Evolutionary conservation across 2,888 invertebrate species (phyloP), one percentile per base, ranked within the genome.

Genomic region (Hypomecis atomaria): DNA sequence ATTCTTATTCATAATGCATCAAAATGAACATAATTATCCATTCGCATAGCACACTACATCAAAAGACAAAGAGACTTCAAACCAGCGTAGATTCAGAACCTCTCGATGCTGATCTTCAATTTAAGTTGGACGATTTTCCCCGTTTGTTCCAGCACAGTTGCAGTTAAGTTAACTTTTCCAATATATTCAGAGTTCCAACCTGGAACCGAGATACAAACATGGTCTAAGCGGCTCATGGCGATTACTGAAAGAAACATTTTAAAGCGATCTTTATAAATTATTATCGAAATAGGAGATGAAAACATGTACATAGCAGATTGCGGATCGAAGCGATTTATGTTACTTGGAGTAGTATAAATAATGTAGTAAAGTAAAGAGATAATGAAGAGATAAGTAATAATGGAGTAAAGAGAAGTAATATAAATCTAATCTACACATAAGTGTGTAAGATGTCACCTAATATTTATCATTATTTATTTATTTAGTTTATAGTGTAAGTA

Each of bases 121-220:
- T 84, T 87, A 87, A 88, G 81, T 88, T 88, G 76, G 68, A 72
- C 79, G 78, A 82, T 86, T 81, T 75, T 71, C 77, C 69, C 79
- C 72, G 79, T 76, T 61, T 62, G 62, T 57, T 56, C 45, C 53
- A 40, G 59, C 58, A 65, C 62, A 57, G 49, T 54, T 66, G 66
- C 67, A 64, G 63, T 61, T 40, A 62, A 58, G 68, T 71, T 76
- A 84, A 84, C 82, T 83, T 84, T 83, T 77, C 78, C 83, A 83
- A 84, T 84, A 84, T 81, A 81, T 84, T 79, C 74, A 67, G 68
- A 73, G 73, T 70, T 72, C 71, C 58, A 65, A 65, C 66, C 65
- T 62, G 11, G 34, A 54, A 50, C 54, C 42, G n/a, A 59, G 13
- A 67, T 67, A 68, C 62, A 50, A 63, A 50, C 65, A 69, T 59